phyloP scores from a whole-genome alignment of 2,888 invertebrate species.

The Idaea straminata region DNA sequence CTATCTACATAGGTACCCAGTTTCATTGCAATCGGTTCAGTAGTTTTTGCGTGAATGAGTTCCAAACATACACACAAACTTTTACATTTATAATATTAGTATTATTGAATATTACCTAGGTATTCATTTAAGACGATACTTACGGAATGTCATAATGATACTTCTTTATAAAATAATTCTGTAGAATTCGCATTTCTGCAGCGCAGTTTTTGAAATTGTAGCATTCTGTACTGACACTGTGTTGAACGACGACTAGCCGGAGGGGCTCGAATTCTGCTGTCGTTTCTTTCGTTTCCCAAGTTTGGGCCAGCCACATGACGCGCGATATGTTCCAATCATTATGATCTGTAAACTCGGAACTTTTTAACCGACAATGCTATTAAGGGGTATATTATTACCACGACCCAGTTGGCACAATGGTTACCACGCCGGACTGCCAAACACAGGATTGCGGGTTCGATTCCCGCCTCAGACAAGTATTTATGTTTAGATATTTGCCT shows the following conservation, averaged over 20 bases:
- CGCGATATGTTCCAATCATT: slow-evolving; percentile 64
- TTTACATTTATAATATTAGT: too few relatives aligned
- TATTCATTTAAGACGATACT: slow-evolving; percentile 15
- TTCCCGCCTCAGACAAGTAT: too few relatives aligned
- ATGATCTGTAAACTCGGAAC: slow-evolving; percentile 41
- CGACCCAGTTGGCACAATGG: too few relatives aligned
- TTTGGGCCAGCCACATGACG: slow-evolving; percentile 57
- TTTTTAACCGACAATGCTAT: not conserved
- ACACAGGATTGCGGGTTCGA: too few relatives aligned
- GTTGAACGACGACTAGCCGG: slow-evolving; percentile 58
- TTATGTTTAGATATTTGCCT: too few relatives aligned
- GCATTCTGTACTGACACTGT: slow-evolving; percentile 57
- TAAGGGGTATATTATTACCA: not conserved
- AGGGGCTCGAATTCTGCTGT: slow-evolving; percentile 44
- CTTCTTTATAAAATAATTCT: slow-evolving; percentile 37
- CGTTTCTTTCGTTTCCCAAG: slow-evolving; percentile 24
- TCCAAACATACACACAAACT: too few relatives aligned
- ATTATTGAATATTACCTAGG: slow-evolving; percentile 4
- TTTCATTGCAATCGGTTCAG: too few relatives aligned
- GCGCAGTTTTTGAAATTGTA: slow-evolving; percentile 50
- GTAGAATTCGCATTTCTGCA: slow-evolving; percentile 53
- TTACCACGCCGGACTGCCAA: too few relatives aligned
- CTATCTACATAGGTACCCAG: too few relatives aligned
- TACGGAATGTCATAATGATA: slow-evolving; percentile 34
- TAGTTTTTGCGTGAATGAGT: too few relatives aligned